Evolutionary conservation across 1,140 invertebrate species (phyloP).

Genomic region (Atta cephalotes): DNA sequence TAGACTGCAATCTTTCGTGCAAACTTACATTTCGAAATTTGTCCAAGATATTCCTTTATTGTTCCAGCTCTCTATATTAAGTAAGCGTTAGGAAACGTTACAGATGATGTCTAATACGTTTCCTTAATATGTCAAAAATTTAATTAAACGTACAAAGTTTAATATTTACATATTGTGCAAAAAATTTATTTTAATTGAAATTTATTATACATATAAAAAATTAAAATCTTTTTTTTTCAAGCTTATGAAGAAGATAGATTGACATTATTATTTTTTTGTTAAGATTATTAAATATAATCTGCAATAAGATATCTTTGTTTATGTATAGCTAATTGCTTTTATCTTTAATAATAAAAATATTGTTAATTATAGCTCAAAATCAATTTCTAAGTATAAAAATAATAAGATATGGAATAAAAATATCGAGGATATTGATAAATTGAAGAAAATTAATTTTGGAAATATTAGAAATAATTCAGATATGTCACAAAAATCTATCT

Average conservation of each 20-base stretch:
- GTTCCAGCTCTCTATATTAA: not conserved
- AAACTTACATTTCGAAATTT: not conserved
- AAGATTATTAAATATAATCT: not conserved
- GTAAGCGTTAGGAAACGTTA: not conserved
- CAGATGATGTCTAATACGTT: not conserved
- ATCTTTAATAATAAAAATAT: not conserved
- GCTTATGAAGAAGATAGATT: not conserved
- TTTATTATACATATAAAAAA: not conserved
- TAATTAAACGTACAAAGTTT: not conserved
- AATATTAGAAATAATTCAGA: conserved; percentile 6
- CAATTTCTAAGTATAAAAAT: not conserved
- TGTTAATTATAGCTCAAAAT: not conserved
- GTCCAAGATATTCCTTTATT: not conserved
- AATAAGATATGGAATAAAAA: not conserved
- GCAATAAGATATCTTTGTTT: not conserved
- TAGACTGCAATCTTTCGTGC: conserved; percentile 24
- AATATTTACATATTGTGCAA: not conserved
- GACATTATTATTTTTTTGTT: not conserved
- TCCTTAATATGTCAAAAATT: not conserved
- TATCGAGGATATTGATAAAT: not conserved
- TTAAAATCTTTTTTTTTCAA: not conserved
- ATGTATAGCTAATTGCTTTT: not conserved
- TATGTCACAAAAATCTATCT: conserved; percentile 34
- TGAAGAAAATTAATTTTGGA: conserved; percentile 24
- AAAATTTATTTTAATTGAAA: not conserved